Evolutionary conservation across 2,113 vertebrate genomes (phyloP).

Genomic region (Acanthisitta chloris): DNA sequence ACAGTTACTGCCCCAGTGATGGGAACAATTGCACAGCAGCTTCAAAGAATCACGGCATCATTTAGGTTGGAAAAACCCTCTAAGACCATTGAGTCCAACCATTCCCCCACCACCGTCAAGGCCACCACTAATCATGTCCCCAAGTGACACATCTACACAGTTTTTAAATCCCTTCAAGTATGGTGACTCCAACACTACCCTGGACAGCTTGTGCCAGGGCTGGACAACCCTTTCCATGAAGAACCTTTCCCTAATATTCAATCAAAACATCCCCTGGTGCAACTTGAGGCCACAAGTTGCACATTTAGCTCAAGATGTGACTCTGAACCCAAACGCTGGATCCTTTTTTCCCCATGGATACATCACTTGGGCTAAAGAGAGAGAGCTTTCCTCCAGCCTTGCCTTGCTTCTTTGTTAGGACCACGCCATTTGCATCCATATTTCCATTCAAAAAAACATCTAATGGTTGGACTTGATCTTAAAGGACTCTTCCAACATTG

Average conservation of each 20-base stretch:
- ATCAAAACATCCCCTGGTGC: background rate
- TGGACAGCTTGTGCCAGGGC: background rate
- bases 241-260: background rate
- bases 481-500: too few species aligned
- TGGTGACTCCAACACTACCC: background rate
- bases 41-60: background rate
- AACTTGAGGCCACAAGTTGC: background rate
- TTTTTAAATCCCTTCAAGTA: background rate
- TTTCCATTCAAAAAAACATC: background rate
- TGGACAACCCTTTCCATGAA: background rate
- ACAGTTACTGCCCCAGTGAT: fast-evolving
- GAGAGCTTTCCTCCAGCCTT: background rate
- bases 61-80: background rate
- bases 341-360: background rate
- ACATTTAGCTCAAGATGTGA: background rate
- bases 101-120: background rate
- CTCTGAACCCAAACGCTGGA: background rate
- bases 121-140: background rate
- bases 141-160: background rate
- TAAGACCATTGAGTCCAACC: background rate
- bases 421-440: background rate
- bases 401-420: background rate
- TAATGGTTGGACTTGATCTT: too few species aligned
- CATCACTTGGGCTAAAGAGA: background rate
- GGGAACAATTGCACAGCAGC: background rate